Percentiles rank a stretch among this genome's conserved stretches.
Conservation (phyloP, 2,113 vertebrate species). For the Thamnaconus septentrionalis region DNA sequence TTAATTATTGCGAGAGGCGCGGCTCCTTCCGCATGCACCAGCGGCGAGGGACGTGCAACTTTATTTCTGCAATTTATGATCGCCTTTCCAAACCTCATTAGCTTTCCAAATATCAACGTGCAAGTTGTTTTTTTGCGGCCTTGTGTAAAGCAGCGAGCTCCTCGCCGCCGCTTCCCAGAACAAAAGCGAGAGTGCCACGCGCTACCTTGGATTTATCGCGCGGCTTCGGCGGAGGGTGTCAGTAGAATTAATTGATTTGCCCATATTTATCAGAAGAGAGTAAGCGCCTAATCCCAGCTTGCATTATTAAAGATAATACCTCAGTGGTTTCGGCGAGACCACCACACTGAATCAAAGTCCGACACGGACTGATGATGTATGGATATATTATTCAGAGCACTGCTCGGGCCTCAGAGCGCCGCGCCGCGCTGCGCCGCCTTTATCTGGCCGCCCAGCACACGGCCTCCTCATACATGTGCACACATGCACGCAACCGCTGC, state of each 20-base stretch:
- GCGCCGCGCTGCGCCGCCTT: constrained; percentile 39
- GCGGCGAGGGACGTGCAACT: constrained; percentile 19
- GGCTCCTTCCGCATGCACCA: constrained; percentile 18
- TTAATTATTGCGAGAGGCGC: constrained; percentile 39
- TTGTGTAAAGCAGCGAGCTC: constrained; percentile 38
- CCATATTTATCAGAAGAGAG: constrained; percentile 74
- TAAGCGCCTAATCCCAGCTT: constrained; percentile 69
- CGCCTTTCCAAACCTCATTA: constrained; percentile 41
- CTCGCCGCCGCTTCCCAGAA: constrained; percentile 39
- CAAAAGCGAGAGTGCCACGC: constrained; percentile 46
- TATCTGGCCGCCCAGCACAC: constrained; percentile 54
- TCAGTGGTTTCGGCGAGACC: constrained; percentile 68
- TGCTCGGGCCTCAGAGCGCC: constrained; percentile 52
- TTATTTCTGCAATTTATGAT: constrained; percentile 47
- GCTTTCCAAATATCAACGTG: constrained; percentile 44
- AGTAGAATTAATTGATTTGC: constrained; percentile 77
- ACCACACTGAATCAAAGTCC: constrained; percentile 75
- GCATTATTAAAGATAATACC: constrained; percentile 81
- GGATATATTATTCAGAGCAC: constrained; percentile 76
- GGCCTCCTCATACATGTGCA: constrained; percentile 51
- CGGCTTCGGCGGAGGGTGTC: constrained; percentile 54
- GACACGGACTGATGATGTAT: constrained; percentile 73
- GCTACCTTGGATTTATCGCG: constrained; percentile 61
- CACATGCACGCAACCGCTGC: constrained; percentile 57
- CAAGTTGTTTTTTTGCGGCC: constrained; percentile 24